Base-by-base conservation (phyloP, 2,888 invertebrate genomes). In the Julus scanicus region DNA sequence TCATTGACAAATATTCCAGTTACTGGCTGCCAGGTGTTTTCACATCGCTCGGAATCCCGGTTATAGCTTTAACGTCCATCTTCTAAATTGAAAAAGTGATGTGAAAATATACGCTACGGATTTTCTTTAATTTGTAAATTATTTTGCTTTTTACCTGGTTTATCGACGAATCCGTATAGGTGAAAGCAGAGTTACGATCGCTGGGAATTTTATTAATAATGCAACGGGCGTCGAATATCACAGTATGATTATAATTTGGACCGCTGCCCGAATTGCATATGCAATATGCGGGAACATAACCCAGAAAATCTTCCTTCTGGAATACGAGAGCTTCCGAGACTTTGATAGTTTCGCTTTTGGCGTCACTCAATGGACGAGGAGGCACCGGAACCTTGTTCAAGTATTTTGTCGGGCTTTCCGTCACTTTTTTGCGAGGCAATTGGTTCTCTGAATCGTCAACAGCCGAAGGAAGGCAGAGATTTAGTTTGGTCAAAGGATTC, bases 201-300 rank as follows among this genome's bases (percentile, higher is more conserved):
- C 5, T 63, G n/a, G 63, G 63, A 17, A 63, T n/a, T 17, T n/a
- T 63, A 6, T 63, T 63, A 17, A 15, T n/a, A 63, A 63, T 63
- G 63, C 17, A n/a, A n/a, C 63, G 63, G 63, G 63, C 63, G 8
- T 63, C 63, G n/a, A 63, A 63, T 20, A 63, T 63, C 4, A 63
- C 63, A n/a, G n/a, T 63, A 17, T 2, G 17, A n/a, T n/a, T 63
- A n/a, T 63, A 2, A 6, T 17, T 63, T 63, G 17, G 63, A 17
- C 5, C 5, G n/a, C 2, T 4, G n/a, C n/a, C 17, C 6, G 63
- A 63, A 63, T 8, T n/a, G 17, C 63, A 20, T 6, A 63, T 63
- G 63, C 63, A 63, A n/a, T 63, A 63, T n/a, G 63, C 63, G 4
- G 63, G 63, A n/a, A 63, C n/a, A n/a, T 63, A 63, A n/a, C 63